Base-by-base conservation (phyloP, 2,797 vertebrate species). In the Anas capensis region DNA sequence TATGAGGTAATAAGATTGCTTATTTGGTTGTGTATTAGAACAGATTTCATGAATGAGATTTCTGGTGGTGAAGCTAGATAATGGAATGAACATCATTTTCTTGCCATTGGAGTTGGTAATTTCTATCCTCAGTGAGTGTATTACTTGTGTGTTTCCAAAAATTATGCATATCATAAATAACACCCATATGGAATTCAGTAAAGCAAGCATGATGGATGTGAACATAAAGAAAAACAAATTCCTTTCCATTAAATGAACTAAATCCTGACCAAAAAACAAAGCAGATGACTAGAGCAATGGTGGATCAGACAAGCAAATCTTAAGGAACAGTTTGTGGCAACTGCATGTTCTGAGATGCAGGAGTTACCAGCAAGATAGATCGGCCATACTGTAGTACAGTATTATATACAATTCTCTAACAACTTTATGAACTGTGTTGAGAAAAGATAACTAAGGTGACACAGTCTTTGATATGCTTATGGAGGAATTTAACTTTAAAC, bases 91-190 rank as follows among this genome's bases (percentile, higher is more conserved):
- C 11, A 87, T 42, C 0, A 68, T 95, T 86, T 82, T 86, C 48
- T 71, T 93, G 48, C 44, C 64, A 87, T 80, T 89, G 57, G 38
- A 92, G 38, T 29, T 85, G 15, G 27, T 65, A 68, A 70, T 86
- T 92, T 93, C 71, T 82, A 1, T 56, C 20, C 4, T 84, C 68
- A 70, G 44, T 77, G 44, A 49, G 9, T 24, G 4, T 38, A 48
- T 56, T 86, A 23, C 57, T 95, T 24, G 6, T 49, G 23, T 90
- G 78, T 94, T 94, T 95, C 60, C 46, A 88, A 82, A 80, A 5
- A 38, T 89, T 56, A 34, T 15, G 8, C 0, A 0, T 31, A 26
- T 82, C 44, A 80, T 69, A 90, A 90, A 73, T 46, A 79, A 71
- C 12, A 57, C 1, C 60, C 31, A 11, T 10, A 40, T 0, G 0